These are phyloP conservation scores for Spinus olivaceus DNA, from an alignment of 2,797 vertebrate species.

Conservation along the genomic window DNA sequence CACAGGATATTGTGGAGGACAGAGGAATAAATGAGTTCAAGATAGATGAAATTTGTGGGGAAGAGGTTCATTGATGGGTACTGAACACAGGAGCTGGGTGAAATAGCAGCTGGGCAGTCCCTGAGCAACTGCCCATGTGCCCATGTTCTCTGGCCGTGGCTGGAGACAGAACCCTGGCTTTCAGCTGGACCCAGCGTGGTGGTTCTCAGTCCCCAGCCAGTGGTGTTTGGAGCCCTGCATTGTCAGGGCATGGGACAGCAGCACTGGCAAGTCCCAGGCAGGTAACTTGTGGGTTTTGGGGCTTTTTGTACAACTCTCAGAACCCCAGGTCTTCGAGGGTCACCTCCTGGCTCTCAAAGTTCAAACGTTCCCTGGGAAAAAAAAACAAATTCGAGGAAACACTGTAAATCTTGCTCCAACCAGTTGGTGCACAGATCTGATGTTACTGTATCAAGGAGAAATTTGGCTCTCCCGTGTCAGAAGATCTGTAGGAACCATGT, in stretches of 20 bases:
- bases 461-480: neutral
- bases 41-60: neutral
- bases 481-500: neutral
- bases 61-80: neutral
- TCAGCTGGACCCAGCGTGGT: rapidly evolving
- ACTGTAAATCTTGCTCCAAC: neutral
- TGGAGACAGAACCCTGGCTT: neutral
- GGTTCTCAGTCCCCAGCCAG: neutral
- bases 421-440: too few species aligned
- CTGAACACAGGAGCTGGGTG: neutral
- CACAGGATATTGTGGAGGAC: neutral
- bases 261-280: rapidly evolving
- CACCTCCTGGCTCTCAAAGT: neutral
- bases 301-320: neutral
- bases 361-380: neutral
- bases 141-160: rapidly evolving
- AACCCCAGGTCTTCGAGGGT: neutral
- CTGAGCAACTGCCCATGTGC: neutral
- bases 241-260: neutral
- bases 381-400: neutral
- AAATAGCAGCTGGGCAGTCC: neutral
- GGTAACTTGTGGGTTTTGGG: rapidly evolving
- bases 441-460: neutral
- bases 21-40: neutral
- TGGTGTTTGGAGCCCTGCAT: rapidly evolving